Evolutionary conservation across 2,888 invertebrate species (phyloP).

Genomic region (Cephus pulcher): DNA sequence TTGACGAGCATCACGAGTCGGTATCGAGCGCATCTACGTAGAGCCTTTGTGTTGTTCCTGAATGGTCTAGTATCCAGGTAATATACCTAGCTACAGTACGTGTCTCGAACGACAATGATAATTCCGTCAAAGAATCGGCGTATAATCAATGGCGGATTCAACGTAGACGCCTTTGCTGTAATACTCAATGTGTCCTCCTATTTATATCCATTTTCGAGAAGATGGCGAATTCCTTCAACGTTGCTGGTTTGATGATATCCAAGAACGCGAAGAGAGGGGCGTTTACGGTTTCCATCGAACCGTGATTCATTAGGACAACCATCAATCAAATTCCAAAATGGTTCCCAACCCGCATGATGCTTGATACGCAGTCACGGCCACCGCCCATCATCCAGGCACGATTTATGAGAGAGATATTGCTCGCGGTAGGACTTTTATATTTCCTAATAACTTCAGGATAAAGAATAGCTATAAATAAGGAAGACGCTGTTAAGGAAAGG

Average conservation of each 20-base stretch:
- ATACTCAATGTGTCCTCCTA: neutral
- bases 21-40: neutral
- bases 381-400: conserved; percentile 20
- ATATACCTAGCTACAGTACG: neutral
- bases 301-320: conserved; percentile 35
- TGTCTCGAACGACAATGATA: neutral
- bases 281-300: conserved; percentile 6
- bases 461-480: neutral
- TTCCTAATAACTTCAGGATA: neutral
- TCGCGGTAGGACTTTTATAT: neutral
- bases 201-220: neutral
- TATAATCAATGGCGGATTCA: neutral
- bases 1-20: neutral
- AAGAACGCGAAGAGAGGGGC: neutral
- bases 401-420: neutral
- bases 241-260: neutral
- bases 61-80: neutral
- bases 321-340: conserved; percentile 36
- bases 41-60: neutral
- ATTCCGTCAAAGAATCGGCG: neutral
- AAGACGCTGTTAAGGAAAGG: neutral
- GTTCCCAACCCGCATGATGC: conserved; percentile 24
- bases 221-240: neutral
- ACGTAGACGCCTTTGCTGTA: neutral
- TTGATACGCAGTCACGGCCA: conserved; percentile 28